Base-by-base conservation (phyloP, 2,888 invertebrate genomes). In the Drosophila borealis region DNA sequence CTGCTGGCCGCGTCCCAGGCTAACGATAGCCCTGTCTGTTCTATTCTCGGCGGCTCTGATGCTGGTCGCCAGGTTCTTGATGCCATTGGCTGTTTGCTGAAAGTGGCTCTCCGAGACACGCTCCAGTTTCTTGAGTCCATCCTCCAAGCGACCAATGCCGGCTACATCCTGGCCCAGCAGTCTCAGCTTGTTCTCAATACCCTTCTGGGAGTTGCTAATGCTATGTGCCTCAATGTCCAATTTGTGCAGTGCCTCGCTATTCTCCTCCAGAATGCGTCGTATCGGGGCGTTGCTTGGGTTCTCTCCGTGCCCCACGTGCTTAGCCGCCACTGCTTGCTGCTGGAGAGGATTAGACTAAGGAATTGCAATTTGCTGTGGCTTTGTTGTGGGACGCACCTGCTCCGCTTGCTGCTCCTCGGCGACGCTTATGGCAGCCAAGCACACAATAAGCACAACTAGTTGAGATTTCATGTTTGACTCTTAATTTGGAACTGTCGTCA, bases 141-240 rank as follows among this genome's bases (percentile, higher is more conserved):
- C 29, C n/a, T 82, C 83, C 10, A 83, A 11, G 1, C 50, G 6
- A 0, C 8, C 57, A 50, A 83, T 78, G 0, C 46, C 57, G 2
- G 48, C 53, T 0, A 86, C 37, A 13, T 86, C 78, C 1, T 59
- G 48, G 0, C 60, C 55, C 39, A 80, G 46, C 1, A 44, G 21
- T 10, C 49, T 62, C n/a, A 88, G 14, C 13, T 86, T 78, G 6
- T 44, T 42, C 46, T 88, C 84, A 45, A 88, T 74, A 13, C 69
- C 78, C 49, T 80, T 77, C 17, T 88, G 81, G 6, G 54, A 25
- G 21, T 59, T 50, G 36, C 55, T 59, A 1, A 83, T 41, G 19
- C 29, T 42, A 9, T 25, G n/a, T 0, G 53, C 53, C 9, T 68
- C 65, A 0, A n/a, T 14, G 9, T 75, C 55, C 13, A 82, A 33